Conservation (phyloP, 2,888 invertebrate genomes). For the Heliconius cydno region DNA sequence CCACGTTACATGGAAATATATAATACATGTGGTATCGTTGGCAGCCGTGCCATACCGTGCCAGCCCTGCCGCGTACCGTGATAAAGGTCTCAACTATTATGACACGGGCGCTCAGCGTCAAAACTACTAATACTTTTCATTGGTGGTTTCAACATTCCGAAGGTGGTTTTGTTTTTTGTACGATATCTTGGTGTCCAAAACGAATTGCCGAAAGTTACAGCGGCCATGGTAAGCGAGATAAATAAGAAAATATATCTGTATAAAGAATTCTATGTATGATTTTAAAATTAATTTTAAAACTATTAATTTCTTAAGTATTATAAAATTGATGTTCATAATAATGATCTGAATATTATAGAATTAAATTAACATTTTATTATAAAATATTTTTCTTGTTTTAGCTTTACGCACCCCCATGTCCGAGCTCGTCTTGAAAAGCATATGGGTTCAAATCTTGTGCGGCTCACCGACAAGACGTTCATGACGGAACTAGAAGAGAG, state of each 20-base stretch:
- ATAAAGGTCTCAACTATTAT: constrained; percentile 72
- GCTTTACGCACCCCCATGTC: constrained; percentile 86
- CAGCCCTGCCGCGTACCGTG: constrained; percentile 69
- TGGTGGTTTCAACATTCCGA: constrained; percentile 57
- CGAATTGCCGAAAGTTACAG: constrained; percentile 57
- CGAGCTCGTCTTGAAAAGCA: constrained; percentile 86
- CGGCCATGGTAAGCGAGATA: constrained; percentile 52
- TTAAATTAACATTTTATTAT: background rate
- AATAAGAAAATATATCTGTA: background rate
- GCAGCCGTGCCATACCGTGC: constrained; percentile 79
- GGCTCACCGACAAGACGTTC: constrained; percentile 86
- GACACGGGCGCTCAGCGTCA: constrained; percentile 76
- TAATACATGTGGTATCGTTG: constrained; percentile 70
- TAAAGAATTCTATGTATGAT: background rate
- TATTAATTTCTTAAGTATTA: background rate
- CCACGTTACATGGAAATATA: constrained; percentile 65
- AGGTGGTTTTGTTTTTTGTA: constrained; percentile 30
- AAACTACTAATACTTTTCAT: constrained; percentile 75
- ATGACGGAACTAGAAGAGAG: constrained; percentile 86
- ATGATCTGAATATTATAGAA: background rate
- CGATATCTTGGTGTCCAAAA: constrained; percentile 55
- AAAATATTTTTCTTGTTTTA: constrained; percentile 53
- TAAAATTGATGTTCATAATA: background rate
- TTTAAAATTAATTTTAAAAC: background rate
- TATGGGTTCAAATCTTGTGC: constrained; percentile 87